Conservation (phyloP, 2,888 invertebrate genomes). For the Drosophila mulleri region DNA sequence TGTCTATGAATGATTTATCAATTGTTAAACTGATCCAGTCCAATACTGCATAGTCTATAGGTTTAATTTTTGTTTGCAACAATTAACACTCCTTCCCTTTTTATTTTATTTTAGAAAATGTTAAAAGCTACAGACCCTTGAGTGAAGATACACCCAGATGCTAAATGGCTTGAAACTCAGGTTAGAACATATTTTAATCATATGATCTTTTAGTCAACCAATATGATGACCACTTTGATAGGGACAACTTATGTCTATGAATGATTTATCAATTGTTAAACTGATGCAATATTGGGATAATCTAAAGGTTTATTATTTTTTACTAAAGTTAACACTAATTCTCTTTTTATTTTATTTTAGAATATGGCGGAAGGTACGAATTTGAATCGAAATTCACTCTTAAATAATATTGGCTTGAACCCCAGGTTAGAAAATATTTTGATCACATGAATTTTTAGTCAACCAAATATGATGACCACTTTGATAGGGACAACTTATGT, state of each 20-base stretch:
- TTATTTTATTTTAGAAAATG: neutral
- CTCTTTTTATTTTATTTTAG: neutral
- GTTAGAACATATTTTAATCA: neutral
- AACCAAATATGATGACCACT: conserved; percentile 51
- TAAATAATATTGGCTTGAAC: neutral
- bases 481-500: conserved; percentile 63
- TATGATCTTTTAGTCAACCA: neutral
- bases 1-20: conserved; percentile 52
- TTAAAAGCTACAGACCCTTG: neutral
- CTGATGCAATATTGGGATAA: neutral
- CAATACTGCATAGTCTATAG: neutral
- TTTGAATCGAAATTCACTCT: neutral
- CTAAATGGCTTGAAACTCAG: neutral
- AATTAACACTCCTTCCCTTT: neutral
- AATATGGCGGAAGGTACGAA: neutral
- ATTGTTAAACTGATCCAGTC: neutral
- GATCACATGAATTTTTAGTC: neutral
- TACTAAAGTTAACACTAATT: neutral
- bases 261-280: conserved; percentile 45
- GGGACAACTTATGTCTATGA: conserved; percentile 60
- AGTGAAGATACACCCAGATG: neutral
- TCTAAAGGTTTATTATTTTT: neutral
- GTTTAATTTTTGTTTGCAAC: neutral
- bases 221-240: conserved; percentile 57
- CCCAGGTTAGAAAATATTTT: neutral